Base-by-base conservation (phyloP, 2,797 vertebrate species). In the Acrossocheilus wenchowensis region DNA sequence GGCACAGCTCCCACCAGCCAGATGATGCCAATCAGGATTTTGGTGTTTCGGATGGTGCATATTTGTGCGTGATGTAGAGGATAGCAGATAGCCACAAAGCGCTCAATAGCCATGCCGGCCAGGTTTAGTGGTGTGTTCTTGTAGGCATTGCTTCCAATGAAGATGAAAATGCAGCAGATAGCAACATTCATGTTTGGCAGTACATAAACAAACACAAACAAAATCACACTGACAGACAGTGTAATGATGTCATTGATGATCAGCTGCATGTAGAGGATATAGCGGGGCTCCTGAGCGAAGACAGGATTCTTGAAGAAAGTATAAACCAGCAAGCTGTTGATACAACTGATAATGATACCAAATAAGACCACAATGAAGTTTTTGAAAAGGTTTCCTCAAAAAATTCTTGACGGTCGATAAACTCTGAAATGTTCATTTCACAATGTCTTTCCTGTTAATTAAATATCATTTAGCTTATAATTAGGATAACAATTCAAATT, bases 11-110 rank as follows among this genome's bases (percentile, higher is more conserved):
- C 82, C 14, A 82, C 10, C 26, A 85, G 26, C 86, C 87, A 89
- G 12, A 89, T 83, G 14, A 80, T 26, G 21, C 50, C 62, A 6
- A 86, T 81, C 8, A 83, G 43, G 36, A 82, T 41, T 36, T 86
- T 81, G 11, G 78, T 86, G 30, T 78, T 41, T 17, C 10, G 34
- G 23, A 87, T 23, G 3, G 86, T 89, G 39, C 86, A 89, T 72
- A 87, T 74, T 12, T 30, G 81, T 73, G 83, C 54, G 23, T 89
- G 89, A 66, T 85, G 87, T 52, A 88, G 81, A n/a, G 88, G 88
- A 41, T 75, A 83, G 43, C 88, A 87, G 30, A 89, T 14, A 23
- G 89, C 88, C 52, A 89, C 81, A 23, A 77, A 89, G 2, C 82
- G 73, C 45, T 90, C 86, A 45, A 85, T 60, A n/a, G 82, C 78